A percentile compares a stretch with the other conserved stretches of the same genome.
These are phyloP conservation scores for Sitta europaea DNA, from an alignment of 2,113 vertebrate species.

Conservation along the genomic window DNA sequence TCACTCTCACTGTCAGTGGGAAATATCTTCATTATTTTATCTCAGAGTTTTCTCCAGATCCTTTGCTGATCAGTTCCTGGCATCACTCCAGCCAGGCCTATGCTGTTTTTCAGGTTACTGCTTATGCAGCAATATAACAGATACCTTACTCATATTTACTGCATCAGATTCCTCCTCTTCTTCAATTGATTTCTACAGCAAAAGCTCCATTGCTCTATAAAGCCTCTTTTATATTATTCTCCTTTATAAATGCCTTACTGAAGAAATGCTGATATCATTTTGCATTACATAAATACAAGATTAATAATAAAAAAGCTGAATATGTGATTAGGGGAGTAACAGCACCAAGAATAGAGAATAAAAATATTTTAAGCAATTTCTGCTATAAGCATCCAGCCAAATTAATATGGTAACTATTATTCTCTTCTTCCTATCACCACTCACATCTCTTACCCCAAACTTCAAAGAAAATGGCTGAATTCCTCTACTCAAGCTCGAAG, in stretches of 20 bases:
- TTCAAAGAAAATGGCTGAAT: neutral
- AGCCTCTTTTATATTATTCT: neutral
- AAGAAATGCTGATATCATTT: neutral
- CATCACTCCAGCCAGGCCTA: neutral
- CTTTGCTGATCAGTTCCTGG: neutral
- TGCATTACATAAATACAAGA: neutral
- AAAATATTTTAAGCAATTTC: neutral
- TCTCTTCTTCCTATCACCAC: neutral
- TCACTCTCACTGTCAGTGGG: neutral
- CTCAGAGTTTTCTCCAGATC: neutral
- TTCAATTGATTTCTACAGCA: neutral
- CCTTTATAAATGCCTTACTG: neutral
- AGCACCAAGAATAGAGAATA: neutral
- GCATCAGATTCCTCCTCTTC: neutral
- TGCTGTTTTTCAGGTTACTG: neutral
- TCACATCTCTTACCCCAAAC: neutral
- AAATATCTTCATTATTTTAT: neutral
- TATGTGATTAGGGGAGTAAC: neutral
- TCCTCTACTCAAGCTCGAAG: neutral
- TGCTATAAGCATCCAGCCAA: neutral
- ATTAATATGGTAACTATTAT: neutral
- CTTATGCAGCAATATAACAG: neutral
- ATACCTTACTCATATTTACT: neutral
- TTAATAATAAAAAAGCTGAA: neutral
- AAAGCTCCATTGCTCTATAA: fast-evolving